Percentiles rank a stretch among this genome's conserved stretches.
These are phyloP conservation scores for Oxyura jamaicensis DNA, from an alignment of 2,113 vertebrate species.

Conservation along the genomic window DNA sequence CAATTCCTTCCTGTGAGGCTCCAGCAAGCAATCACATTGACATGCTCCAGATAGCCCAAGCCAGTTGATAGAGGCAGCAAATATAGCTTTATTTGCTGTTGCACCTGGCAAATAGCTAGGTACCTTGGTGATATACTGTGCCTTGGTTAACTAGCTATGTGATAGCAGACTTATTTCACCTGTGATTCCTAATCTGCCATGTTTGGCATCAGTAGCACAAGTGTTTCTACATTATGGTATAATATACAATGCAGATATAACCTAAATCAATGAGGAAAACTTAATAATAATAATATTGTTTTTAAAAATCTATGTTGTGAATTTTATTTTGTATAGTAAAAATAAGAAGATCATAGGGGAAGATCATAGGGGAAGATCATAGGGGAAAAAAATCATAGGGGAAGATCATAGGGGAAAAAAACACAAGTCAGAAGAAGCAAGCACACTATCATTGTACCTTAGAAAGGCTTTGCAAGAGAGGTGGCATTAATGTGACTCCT, in stretches of 20 bases:
- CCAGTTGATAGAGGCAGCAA: background rate
- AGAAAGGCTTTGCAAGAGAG: background rate
- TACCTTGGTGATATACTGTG: background rate
- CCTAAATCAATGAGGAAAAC: background rate
- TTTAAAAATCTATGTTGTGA: no score
- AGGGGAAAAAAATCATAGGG: fast-evolving
- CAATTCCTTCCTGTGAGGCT: background rate
- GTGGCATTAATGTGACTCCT: fast-evolving
- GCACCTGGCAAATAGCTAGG: background rate
- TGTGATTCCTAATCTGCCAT: background rate
- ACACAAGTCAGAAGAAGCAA: background rate
- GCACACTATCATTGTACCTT: background rate
- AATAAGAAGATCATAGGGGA: background rate
- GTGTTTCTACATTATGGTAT: fast-evolving
- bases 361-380: no score
- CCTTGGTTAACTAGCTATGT: background rate
- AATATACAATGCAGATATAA: background rate
- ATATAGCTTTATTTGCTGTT: background rate
- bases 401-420: no score
- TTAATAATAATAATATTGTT: no score
- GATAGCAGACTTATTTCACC: background rate
- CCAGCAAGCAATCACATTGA: background rate
- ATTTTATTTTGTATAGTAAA: background rate
- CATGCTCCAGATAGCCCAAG: background rate
- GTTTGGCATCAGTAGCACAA: background rate